A percentile compares a stretch with the other conserved stretches of the same genome.
Evolutionary conservation across 2,888 invertebrate species (phyloP).

Genomic region (Lydus trimaculatus): DNA sequence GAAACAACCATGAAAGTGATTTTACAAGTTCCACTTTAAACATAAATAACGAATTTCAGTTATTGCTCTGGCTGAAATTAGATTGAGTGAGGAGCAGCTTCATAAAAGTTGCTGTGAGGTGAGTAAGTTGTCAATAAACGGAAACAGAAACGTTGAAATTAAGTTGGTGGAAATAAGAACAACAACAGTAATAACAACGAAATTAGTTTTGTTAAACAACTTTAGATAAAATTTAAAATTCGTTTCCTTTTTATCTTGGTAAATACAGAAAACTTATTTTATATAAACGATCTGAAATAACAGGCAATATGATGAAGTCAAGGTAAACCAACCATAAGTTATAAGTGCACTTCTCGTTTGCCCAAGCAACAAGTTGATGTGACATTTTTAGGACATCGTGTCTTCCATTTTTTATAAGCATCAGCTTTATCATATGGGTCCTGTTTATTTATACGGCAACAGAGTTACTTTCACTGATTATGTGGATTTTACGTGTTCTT

Average conservation of each 20-base stretch:
- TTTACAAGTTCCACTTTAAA: neutral
- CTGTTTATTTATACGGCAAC: too few species aligned
- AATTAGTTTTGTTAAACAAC: neutral
- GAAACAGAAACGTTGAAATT: neutral
- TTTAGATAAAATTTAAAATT: too few species aligned
- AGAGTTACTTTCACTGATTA: too few species aligned
- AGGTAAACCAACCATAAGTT: neutral
- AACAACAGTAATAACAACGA: too few species aligned
- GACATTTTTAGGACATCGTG: conserved; percentile 18
- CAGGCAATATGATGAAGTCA: neutral
- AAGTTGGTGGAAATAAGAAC: neutral
- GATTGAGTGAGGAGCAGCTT: neutral
- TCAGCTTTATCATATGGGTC: neutral
- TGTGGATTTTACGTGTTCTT: too few species aligned
- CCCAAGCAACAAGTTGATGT: conserved; percentile 28
- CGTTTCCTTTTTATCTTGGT: too few species aligned
- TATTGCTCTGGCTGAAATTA: neutral
- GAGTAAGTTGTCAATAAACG: neutral
- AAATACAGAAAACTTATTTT: too few species aligned
- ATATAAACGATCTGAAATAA: neutral
- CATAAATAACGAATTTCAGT: neutral
- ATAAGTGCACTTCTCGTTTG: neutral
- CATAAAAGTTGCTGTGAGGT: neutral
- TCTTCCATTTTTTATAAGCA: conserved; percentile 21
- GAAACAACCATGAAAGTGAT: too few species aligned